Conservation (phyloP, 2,888 invertebrate genomes). For the Asteroscopus sphinx region DNA sequence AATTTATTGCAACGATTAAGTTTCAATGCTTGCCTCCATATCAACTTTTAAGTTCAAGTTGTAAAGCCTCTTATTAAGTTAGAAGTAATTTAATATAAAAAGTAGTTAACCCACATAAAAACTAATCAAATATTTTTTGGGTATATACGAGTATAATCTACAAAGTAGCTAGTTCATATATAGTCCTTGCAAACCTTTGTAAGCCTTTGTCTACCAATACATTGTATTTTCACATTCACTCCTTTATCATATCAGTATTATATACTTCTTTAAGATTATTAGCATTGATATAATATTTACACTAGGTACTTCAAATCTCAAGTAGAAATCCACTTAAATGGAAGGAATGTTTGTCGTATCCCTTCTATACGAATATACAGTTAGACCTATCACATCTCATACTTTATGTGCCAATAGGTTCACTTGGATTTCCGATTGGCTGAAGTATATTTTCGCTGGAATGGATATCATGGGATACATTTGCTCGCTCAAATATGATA, state of each 20-base stretch:
- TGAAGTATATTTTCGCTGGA: slow-evolving; percentile 9
- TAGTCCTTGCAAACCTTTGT: not conserved
- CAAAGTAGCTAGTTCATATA: too few species aligned
- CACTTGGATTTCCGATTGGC: slow-evolving; percentile 17
- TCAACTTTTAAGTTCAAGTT: too few species aligned
- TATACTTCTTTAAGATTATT: slow-evolving; percentile 5
- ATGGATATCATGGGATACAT: slow-evolving; percentile 19
- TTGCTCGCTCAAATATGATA: slow-evolving; percentile 17
- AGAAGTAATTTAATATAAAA: too few species aligned
- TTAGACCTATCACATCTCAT: not conserved
- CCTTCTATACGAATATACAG: not conserved
- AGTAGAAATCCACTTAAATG: slow-evolving; percentile 8
- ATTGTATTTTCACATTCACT: slow-evolving; percentile 17
- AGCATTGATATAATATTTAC: not conserved
- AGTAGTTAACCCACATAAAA: too few species aligned
- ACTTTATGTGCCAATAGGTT: slow-evolving; percentile 30
- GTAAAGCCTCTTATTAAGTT: too few species aligned
- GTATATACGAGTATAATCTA: too few species aligned
- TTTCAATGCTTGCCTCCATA: too few species aligned
- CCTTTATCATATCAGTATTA: slow-evolving; percentile 21
- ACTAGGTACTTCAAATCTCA: slow-evolving; percentile 13
- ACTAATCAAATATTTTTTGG: too few species aligned
- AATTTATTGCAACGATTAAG: too few species aligned
- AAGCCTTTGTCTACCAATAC: too few species aligned
- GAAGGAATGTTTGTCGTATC: not conserved